A percentile compares a stretch with the other conserved stretches of the same genome.
phyloP scores from a whole-genome alignment of 2,113 vertebrate genomes.

The crab-eating macaque (Macaca fascicularis) region DNA sequence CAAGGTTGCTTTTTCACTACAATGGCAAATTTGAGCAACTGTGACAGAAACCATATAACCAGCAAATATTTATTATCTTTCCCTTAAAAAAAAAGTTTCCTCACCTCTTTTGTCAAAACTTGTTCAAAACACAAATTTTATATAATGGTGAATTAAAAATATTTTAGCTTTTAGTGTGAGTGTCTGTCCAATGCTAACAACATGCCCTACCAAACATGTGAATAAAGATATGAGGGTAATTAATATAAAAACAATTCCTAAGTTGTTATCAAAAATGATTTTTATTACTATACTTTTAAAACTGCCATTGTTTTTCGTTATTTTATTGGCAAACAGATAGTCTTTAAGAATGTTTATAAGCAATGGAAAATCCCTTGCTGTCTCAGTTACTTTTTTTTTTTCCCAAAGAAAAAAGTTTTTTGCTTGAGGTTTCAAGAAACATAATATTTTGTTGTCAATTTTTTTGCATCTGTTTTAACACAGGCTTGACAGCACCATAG shows the following conservation, averaged over 20 bases:
- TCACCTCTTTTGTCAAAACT: background rate
- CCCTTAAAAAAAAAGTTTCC: background rate
- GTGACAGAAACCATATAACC: background rate
- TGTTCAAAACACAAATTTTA: background rate
- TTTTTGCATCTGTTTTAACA: constrained; percentile 70
- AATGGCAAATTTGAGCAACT: background rate
- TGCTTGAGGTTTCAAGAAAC: constrained; percentile 74
- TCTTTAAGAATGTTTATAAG: constrained; percentile 48
- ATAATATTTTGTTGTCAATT: constrained; percentile 66
- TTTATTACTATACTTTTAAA: constrained; percentile 20
- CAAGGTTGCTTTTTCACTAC: background rate
- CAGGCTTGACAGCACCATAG: constrained; percentile 72
- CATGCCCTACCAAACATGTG: background rate
- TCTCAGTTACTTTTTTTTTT: constrained; percentile 26
- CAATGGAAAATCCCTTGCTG: constrained; percentile 39
- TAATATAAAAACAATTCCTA: background rate
- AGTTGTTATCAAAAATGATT: background rate
- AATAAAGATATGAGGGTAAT: constrained; percentile 10
- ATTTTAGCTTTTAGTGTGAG: background rate
- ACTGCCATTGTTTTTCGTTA: background rate
- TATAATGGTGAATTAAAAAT: background rate
- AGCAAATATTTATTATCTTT: background rate
- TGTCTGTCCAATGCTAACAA: background rate
- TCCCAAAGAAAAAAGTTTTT: constrained; percentile 66
- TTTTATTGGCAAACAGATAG: constrained; percentile 34